Base-by-base conservation (phyloP, 2,113 vertebrate species). In the Caranx ignobilis region DNA sequence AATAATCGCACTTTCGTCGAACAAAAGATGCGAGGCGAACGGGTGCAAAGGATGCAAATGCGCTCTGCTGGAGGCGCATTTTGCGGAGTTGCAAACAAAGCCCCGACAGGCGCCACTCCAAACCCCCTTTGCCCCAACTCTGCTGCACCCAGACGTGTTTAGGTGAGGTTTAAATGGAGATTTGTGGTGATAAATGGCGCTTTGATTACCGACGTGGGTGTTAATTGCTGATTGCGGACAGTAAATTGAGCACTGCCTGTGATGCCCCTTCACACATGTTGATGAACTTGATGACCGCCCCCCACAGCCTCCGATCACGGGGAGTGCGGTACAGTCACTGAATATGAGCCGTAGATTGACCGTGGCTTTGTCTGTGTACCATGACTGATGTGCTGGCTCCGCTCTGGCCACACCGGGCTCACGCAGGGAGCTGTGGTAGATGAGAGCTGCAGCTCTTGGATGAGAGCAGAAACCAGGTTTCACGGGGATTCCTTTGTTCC, bases 401-500 rank as follows among this genome's bases (percentile, higher is more conserved):
- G 6, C 26, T 65, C 55, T 5, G 78, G 4, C 52, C n/a, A 9
- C 48, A 19, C 48, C 2, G 48, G 3, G 31, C 71, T 12, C 48
- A 2, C 19, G 62, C 19, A 26, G 43, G 35, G 12, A 18, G 60
- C 63, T 11, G 64, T 10, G 19, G 7, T 59, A 18, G 68, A 82
- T 48, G 69, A 3, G 61, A 68, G 73, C 74, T 64, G 82, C 82
- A 63, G 84, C 39, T 37, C 31, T 10, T 2, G 65, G 69, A 70
- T 81, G 78, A 82, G 77, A 74, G 73, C 85, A 70, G 19, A 56
- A 47, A 80, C 45, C 82, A 62, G 80, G 75, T 41, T 89, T 86
- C 69, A 59, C 13, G 81, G 87, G 83, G 81, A 90, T 92, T 92
- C 90, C 91, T 94, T 94, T 94, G 92, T 94, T 94, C 86, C 85